phyloP scores from a whole-genome alignment of 1,140 invertebrate genomes.

The Drosophila pallidifrons region DNA sequence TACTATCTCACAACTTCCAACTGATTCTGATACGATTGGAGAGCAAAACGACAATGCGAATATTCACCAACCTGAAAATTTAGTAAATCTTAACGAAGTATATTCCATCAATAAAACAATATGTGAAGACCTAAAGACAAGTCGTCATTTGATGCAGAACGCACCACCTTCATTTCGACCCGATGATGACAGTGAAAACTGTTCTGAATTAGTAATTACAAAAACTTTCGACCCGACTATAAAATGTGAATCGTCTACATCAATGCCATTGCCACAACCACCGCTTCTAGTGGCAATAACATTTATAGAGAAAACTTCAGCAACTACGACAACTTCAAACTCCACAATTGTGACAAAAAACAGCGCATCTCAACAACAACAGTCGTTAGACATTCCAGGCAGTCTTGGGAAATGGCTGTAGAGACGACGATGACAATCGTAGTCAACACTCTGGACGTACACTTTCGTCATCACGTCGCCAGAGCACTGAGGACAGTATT shows the following conservation, averaged over 20 bases:
- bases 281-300: slow-evolving; percentile 5
- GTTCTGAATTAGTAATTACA: neutral
- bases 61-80: slow-evolving; percentile 43
- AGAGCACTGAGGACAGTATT: slow-evolving; percentile 96
- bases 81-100: slow-evolving; percentile 30
- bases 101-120: neutral
- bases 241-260: neutral
- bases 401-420: slow-evolving; percentile 71
- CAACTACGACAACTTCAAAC: neutral
- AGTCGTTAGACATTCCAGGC: slow-evolving; percentile 92
- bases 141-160: neutral
- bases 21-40: neutral
- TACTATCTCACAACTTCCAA: neutral
- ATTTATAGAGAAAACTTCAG: neutral
- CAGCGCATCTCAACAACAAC: slow-evolving; percentile 84
- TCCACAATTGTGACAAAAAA: slow-evolving; percentile 4
- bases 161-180: too few species aligned
- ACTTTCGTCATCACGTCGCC: slow-evolving; percentile 93
- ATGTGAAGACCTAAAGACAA: neutral
- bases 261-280: neutral
- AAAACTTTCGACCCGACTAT: neutral
- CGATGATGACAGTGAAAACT: slow-evolving; percentile 3
- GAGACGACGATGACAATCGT: slow-evolving; percentile 93
- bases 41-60: neutral
- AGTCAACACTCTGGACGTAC: slow-evolving; percentile 95